Base-by-base conservation (phyloP, 2,888 invertebrate species). In the Limulus polyphemus region DNA sequence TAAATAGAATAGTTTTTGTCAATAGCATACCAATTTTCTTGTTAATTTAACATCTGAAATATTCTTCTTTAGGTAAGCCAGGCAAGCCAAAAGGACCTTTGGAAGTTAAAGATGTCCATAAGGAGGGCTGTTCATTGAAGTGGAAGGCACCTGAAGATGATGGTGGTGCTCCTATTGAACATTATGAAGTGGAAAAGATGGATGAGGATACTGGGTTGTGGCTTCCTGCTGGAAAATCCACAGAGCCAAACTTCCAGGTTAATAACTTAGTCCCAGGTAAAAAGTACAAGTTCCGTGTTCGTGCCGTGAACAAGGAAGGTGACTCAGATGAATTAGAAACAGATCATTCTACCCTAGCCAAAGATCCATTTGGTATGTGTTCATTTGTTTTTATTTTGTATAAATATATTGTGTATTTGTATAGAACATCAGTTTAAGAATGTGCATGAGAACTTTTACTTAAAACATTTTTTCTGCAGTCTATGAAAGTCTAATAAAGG, bases 241-340 rank as follows among this genome's bases (percentile, higher is more conserved):
- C 57, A 12, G 71, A 70, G 13, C 69, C 70, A 1, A 65, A 66
- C 48, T 68, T 69, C 73, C 70, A 78, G 72, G 73, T 79, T 70
- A 63, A 73, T 72, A 73, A 73, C 67, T 68, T 81, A 74, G 77
- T 74, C 68, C 70, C 77, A 71, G 73, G 80, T 73, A 71, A 78
- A 71, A 75, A 79, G 71, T 81, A 81, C 73, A 78, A 77, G 71
- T 81, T 81, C 77, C 74, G 81, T 59, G 81, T 82, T 3, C 75
- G 77, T 47, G 81, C 81, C 14, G 79, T 81, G 52, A 81, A 81
- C 70, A 75, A 76, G 46, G 78, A 80, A 71, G 82, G 82, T 46
- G 77, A 77, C 63, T 78, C 80, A 57, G 79, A 79, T 49, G 79
- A 80, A 55, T 73, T 82, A 56, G 77, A 76, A 57, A 76, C 79